Evolutionary conservation across 2,888 invertebrate genomes (phyloP).

Genomic region (Yponomeuta evonymella): DNA sequence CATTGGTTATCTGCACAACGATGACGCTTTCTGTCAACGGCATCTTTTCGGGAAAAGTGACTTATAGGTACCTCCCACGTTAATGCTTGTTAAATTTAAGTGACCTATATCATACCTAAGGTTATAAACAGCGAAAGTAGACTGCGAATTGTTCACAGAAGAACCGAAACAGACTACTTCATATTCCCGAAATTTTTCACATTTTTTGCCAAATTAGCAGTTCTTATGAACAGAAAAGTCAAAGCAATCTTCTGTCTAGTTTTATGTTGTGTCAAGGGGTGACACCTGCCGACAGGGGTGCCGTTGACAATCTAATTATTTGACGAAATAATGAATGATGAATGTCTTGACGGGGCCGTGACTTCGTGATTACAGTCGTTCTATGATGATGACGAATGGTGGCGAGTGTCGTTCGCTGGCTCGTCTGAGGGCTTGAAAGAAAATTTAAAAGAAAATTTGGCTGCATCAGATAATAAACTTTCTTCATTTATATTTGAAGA

Average conservation of each 20-base stretch:
- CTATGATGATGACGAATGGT: background rate
- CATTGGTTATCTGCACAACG: background rate
- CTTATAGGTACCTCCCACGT: background rate
- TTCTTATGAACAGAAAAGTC: no score
- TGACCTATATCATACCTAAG: no score
- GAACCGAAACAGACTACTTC: no score
- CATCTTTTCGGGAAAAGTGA: background rate
- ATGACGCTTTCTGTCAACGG: background rate
- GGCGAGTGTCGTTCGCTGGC: background rate
- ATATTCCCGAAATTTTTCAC: no score
- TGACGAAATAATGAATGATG: constrained; percentile 17
- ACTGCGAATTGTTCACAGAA: no score
- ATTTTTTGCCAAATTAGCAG: no score
- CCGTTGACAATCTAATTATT: constrained; percentile 15
- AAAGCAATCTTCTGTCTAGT: background rate
- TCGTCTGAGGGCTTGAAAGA: background rate
- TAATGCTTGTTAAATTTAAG: no score
- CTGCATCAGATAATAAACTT: background rate
- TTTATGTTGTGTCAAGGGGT: background rate
- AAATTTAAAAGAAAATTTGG: background rate
- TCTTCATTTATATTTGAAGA: no score
- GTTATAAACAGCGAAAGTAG: no score
- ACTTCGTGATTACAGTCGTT: background rate
- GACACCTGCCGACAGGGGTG: constrained; percentile 3
- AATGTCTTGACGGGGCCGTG: background rate